Base-by-base conservation (phyloP, 2,113 vertebrate genomes). In the Mustelus asterias region DNA sequence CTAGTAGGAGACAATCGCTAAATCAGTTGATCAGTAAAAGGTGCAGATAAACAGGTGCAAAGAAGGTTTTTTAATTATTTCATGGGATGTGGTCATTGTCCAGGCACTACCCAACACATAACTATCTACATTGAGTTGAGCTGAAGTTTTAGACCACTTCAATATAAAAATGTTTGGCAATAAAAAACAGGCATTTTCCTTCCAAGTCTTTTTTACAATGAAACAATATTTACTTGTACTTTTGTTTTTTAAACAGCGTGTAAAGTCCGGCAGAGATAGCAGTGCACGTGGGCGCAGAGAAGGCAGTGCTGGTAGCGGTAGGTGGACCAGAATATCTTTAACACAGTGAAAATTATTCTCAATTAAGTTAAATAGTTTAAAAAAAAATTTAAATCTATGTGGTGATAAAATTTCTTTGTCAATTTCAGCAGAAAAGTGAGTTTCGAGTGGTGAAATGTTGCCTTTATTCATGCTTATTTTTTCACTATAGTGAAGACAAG, bases 251-350 rank as follows among this genome's bases (percentile, higher is more conserved):
- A 96, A 41, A n/a, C 96, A 99, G 99, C 98, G 98, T 96, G 97
- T 98, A 95, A 99, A 98, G 96, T 99, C 99, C 0, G 98, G 98
- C 78, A 97, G 98, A 96, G 99, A 99, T 67, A 97, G 98, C 97
- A 98, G 98, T 0, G 98, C 97, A 44, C 98, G 98, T 1, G 95
- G 98, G 96, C 98, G 97, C 89, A 98, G 97, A 97, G 99, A 99
- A 48, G 98, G 98, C 85, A 99, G 97, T 88, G 97, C 97, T 18
- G 97, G 97, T 94, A 97, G 97, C 95, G 98, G 99, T 99, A 96
- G 99, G 98, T 98, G 65, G 6, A 67, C 54, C 33, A 65, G 37
- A 41, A 76, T 63, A 4, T 95, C 65, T 95, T 95, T 72, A 16
- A 29, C 72, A 29, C 11, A 48, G 6, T 95, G 94, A 70, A 29